Conservation (phyloP, 2,888 invertebrate species). For the Apamea anceps region DNA sequence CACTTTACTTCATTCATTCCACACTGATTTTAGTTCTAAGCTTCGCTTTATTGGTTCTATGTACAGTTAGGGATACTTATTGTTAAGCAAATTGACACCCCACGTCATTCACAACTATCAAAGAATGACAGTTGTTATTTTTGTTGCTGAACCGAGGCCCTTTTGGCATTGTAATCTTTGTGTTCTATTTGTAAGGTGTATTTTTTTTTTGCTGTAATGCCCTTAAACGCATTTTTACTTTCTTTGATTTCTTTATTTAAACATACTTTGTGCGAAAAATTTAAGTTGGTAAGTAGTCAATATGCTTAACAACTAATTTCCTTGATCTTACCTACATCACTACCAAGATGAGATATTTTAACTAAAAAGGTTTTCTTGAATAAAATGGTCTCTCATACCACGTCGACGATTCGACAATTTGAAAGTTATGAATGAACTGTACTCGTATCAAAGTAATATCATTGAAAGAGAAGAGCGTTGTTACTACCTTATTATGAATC, state of each 20-base stretch:
- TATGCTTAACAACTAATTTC: neutral
- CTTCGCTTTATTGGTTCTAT: neutral
- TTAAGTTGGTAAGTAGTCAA: neutral
- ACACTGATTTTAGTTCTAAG: neutral
- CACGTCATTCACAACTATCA: neutral
- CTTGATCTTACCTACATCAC: neutral
- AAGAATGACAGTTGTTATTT: neutral
- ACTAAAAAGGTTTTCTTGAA: neutral
- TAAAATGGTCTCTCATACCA: neutral
- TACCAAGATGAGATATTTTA: neutral
- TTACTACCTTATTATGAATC: neutral
- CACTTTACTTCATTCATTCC: neutral
- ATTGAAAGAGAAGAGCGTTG: constrained; percentile 3
- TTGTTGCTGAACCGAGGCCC: too few relatives aligned
- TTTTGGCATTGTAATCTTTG: too few relatives aligned
- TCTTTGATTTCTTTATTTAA: neutral
- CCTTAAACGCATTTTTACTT: too few relatives aligned
- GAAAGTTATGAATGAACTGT: constrained; percentile 35
- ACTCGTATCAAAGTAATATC: too few relatives aligned
- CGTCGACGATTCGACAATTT: neutral
- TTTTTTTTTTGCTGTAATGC: too few relatives aligned
- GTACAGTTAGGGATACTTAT: too few relatives aligned
- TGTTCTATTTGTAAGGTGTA: too few relatives aligned
- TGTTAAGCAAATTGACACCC: neutral
- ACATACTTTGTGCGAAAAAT: neutral